Evolutionary conservation across 2,797 vertebrate genomes (phyloP), one percentile per base, ranked within the genome.

Genomic region (Rousettus madagascariensis): DNA sequence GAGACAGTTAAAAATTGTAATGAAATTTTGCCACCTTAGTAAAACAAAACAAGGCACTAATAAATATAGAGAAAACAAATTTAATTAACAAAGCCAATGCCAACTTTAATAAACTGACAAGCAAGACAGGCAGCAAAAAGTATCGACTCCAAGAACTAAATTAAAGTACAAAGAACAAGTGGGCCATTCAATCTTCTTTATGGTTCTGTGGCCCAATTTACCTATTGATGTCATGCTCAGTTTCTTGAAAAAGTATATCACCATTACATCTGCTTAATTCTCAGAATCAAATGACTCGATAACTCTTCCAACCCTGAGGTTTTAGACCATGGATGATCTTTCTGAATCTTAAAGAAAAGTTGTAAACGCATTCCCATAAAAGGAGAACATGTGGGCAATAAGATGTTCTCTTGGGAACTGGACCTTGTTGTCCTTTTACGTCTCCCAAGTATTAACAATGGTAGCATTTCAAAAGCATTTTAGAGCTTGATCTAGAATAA

Each of bases 1-100:
- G 85, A 96, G 59, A 71, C 53, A 46, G 10, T 91, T 92, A 86
- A 91, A 95, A 90, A 82, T 55, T 49, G 11, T 86, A 69, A 83
- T 46, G 46, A 72, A 91, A 94, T 86, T 71, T 83, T 95, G 41
- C 33, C 41, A 95, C 59, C 65, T 84, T 91, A 75, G 33, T 77
- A 93, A 65, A 82, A 91, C 33, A 94, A 89, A 96, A 94, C 12
- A n/a, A 74, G 33, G 7, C 55, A 84, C 55, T 66, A 88, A 79
- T 77, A 93, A 77, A 93, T 20, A 30, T 3, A 33, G 69, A 92
- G 61, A 82, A 92, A 90, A 78, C 28, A 96, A 91, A 85, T 26
- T 80, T 38, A 86, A 94, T 79, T 49, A 90, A 71, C 55, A 66
- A 77, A 90, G 33, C 9, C 13, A 95, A 68, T 46, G 69, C 38